Conservation (phyloP, 1,140 invertebrate species). For the Drosophila hydei region DNA sequence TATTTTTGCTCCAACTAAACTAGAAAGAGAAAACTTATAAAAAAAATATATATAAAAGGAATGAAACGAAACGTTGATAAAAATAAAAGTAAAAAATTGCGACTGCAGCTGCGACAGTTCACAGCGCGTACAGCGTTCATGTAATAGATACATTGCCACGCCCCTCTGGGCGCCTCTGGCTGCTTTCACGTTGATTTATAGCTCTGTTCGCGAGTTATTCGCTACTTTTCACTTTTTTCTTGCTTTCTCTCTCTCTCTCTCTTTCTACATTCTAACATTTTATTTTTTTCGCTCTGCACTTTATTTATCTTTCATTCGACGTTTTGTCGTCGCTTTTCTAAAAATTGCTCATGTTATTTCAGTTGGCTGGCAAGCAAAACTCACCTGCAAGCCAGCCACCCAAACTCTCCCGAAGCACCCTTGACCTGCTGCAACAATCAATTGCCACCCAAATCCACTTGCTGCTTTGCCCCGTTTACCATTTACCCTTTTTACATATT, state of each 20-base stretch:
- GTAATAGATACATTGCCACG: constrained; percentile 68
- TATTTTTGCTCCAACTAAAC: constrained; percentile 67
- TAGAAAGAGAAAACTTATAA: constrained; percentile 30
- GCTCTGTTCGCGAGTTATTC: constrained; percentile 59
- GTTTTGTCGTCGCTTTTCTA: constrained; percentile 78
- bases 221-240: constrained; percentile 3
- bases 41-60: constrained; percentile 16
- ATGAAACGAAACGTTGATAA: constrained; percentile 32
- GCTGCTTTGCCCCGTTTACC: background rate
- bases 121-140: constrained; percentile 47
- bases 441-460: background rate
- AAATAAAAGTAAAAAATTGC: constrained; percentile 46
- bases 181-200: constrained; percentile 70
- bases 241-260: constrained; percentile 46
- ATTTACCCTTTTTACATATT: constrained; percentile 53
- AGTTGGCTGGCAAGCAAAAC: constrained; percentile 56
- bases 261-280: constrained; percentile 57
- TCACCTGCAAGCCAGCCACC: constrained; percentile 19
- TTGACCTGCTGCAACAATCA: constrained; percentile 12
- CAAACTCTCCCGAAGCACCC: background rate
- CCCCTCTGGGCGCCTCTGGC: constrained; percentile 42
- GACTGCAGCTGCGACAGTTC: constrained; percentile 68
- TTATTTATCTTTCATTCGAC: constrained; percentile 84
- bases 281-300: constrained; percentile 38
- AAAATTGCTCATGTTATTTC: constrained; percentile 78